A percentile compares a stretch with the other conserved stretches of the same genome.
These are phyloP conservation scores for Danaus plexippus DNA, from an alignment of 1,140 invertebrate genomes.

Conservation along the genomic window DNA sequence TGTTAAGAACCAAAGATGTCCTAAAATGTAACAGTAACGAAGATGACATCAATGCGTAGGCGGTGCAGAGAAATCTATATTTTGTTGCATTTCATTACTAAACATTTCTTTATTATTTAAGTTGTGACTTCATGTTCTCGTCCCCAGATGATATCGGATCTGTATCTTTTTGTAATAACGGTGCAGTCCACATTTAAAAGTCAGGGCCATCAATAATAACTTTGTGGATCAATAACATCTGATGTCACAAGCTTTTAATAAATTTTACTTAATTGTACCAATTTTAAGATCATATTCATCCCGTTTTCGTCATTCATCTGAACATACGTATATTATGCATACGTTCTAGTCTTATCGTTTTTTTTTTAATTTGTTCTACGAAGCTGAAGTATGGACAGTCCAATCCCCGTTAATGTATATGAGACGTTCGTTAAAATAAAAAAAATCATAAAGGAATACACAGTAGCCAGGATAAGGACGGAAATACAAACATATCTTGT, in stretches of 20 bases:
- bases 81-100: conserved; percentile 32
- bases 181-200: conserved; percentile 41
- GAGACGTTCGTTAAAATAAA: conserved; percentile 41
- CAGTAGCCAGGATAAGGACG: conserved; percentile 38
- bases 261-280: too few relatives aligned
- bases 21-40: conserved; percentile 10
- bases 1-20: too few relatives aligned
- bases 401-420: conserved; percentile 41
- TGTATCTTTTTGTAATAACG: conserved; percentile 42
- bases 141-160: conserved; percentile 45
- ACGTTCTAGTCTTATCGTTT: conserved; percentile 12
- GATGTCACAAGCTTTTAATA: conserved; percentile 10
- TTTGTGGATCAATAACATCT: conserved; percentile 38
- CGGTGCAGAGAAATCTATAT: conserved; percentile 34
- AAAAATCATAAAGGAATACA: conserved; percentile 32
- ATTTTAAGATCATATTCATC: too few relatives aligned
- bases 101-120: conserved; percentile 56
- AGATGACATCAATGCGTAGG: conserved; percentile 61
- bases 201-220: conserved; percentile 34
- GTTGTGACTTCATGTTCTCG: conserved; percentile 64
- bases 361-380: conserved; percentile 5
- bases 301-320: too few relatives aligned
- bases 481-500: conserved; percentile 38
- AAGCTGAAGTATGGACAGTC: conserved; percentile 1
- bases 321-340: too few relatives aligned